Base-by-base conservation (phyloP, 2,888 invertebrate species). In the Hirtodrosophila trivittata region DNA sequence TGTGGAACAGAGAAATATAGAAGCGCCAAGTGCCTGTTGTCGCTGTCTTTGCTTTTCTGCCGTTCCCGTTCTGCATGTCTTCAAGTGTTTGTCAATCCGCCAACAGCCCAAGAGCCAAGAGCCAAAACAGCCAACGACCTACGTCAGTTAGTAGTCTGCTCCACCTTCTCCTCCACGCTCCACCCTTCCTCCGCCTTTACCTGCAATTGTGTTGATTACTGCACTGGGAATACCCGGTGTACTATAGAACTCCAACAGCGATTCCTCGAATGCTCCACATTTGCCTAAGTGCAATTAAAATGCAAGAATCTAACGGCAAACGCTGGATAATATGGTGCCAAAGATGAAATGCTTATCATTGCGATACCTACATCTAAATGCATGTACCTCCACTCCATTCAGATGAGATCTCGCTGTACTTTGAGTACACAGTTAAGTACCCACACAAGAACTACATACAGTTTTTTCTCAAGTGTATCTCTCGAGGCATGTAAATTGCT, bases 241-340 rank as follows among this genome's bases (percentile, higher is more conserved):
- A 21, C 18, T 21, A 21, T 2, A 21, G 21, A 33, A 26, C 18
- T 7, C 49, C 58, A 47, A 54, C 35, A 41, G 28, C 50, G 66
- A 43, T 60, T 37, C 54, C 54, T 32, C 49, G 67, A 72, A 77
- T 83, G 80, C 75, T 83, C 80, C 51, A 83, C 72, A 81, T 81
- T 75, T 77, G 75, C 60, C 65, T 63, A 59, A 66, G 60, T 57
- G 75, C 75, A 77, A 81, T 78, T 76, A 71, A 78, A 74, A 56
- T 78, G 67, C 67, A 49, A 62, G 62, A 66, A 46, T 55, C 59
- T 73, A 77, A 77, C 82, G 62, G 78, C 52, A 59, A 68, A 6
- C n/a, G 12, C 1, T 33, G 42, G 12, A 39, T 58, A 46, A 49
- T 59, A 35, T 49, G 49, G 5, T 66, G 63, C 55, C 41, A 62